Evolutionary conservation across 2,888 invertebrate genomes (phyloP).

Genomic region (Eristalis arbustorum): DNA sequence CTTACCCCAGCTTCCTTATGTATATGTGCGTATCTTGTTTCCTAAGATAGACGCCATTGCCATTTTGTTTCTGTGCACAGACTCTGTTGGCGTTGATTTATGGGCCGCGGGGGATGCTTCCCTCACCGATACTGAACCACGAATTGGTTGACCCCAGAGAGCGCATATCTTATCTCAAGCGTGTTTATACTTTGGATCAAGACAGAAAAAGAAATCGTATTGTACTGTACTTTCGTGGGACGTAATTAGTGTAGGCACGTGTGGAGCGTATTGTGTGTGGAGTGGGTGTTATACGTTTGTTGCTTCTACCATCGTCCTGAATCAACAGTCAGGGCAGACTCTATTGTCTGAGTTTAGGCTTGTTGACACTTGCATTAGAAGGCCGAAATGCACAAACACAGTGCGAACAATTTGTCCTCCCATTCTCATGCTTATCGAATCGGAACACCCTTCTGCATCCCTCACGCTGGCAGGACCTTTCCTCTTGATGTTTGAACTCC

Average conservation of each 20-base stretch:
- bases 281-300: background rate
- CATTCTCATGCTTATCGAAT: too few relatives aligned
- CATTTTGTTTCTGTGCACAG: slow-evolving; percentile 32
- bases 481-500: too few relatives aligned
- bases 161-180: background rate
- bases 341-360: background rate
- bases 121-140: background rate
- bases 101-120: background rate
- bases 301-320: background rate
- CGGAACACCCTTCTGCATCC: too few relatives aligned
- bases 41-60: slow-evolving; percentile 21
- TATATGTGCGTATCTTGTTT: slow-evolving; percentile 34
- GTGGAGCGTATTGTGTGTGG: background rate
- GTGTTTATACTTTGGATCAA: background rate
- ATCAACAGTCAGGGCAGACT: background rate
- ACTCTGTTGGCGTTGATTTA: background rate
- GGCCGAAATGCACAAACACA: too few relatives aligned
- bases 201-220: background rate
- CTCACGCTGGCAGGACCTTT: too few relatives aligned
- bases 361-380: too few relatives aligned
- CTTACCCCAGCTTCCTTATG: slow-evolving; percentile 38
- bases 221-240: background rate
- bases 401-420: too few relatives aligned
- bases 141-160: background rate
- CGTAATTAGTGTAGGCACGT: background rate